Evolutionary conservation across 1,140 invertebrate genomes (phyloP), one percentile per base, ranked within the genome.

Genomic region (Steinernema khuongi): DNA sequence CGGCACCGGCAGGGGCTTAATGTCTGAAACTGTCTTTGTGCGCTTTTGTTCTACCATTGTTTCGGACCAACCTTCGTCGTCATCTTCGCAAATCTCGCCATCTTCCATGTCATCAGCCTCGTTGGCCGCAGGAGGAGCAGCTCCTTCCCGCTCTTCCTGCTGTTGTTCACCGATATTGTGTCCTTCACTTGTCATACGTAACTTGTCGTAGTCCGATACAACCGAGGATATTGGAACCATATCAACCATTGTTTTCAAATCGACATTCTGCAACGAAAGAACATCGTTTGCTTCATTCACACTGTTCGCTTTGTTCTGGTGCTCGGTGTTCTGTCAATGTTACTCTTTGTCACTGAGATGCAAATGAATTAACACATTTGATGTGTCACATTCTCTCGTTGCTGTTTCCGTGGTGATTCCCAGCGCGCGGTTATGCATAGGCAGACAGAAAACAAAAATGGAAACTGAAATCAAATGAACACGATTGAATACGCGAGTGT

Each of bases 81-180:
- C 81, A 29, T 76, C 74, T 29, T 83, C 81, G 71, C 72, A 83
- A 66, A 83, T 83, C 72, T 83, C 81, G 17, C 81, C 81, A 43
- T 83, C 81, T 71, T 83, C 81, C 19, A 81, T 81, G 68, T 84
- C 70, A 68, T 83, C 81, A 1, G 79, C 82, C 26, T 84, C 81
- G 50, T 22, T 60, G 19, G 50, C 50, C 50, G 7, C 4, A 14
- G 7, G 50, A 60, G 19, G 11, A 4, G 50, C 50, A 22, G 50
- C 50, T 11, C 4, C 50, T 60, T 60, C 50, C 11, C 11, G 11
- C 22, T 60, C 19, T 60, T 60, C 50, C 19, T 2, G 50, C 36
- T 41, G 7, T 60, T 60, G 50, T 60, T 60, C 50, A 60, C 50
- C 50, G 50, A 60, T 60, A 60, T 22, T 60, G 50, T 60, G 50